Percentiles rank a stretch among this genome's conserved stretches.
Evolutionary conservation across 2,888 invertebrate species (phyloP).

Genomic region (Linnaemya vulpina): DNA sequence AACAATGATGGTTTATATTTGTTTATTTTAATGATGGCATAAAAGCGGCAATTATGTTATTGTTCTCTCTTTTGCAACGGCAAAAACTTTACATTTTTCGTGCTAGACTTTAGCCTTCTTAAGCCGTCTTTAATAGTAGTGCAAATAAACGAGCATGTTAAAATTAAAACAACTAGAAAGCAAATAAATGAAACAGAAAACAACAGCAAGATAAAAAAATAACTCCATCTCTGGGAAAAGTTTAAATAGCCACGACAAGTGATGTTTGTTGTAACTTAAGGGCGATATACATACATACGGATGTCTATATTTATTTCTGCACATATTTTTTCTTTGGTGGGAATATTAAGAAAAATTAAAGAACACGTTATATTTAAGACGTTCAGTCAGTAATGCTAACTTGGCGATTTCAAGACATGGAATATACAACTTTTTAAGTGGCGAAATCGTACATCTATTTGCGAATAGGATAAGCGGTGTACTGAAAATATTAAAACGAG

Average conservation of each 20-base stretch:
- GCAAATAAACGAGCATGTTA: conserved; percentile 53
- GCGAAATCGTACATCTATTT: neutral
- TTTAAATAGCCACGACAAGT: conserved; percentile 60
- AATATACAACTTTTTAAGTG: neutral
- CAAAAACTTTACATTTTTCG: conserved; percentile 31
- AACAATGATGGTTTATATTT: conserved; percentile 57
- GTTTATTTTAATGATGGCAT: conserved; percentile 73
- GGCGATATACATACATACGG: conserved; percentile 5
- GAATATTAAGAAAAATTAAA: conserved; percentile 29
- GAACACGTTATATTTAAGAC: neutral
- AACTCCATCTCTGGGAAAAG: conserved; percentile 43
- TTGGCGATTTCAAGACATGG: neutral
- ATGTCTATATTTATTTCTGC: neutral
- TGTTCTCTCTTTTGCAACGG: conserved; percentile 45
- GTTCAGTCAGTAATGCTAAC: neutral
- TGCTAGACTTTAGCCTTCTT: conserved; percentile 24
- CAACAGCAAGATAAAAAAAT: conserved; percentile 14
- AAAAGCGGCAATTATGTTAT: conserved; percentile 71
- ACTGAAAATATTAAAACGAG: too few relatives aligned
- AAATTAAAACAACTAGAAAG: conserved; percentile 49
- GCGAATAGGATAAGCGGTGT: too few relatives aligned
- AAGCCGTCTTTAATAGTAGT: conserved; percentile 47
- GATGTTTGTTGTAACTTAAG: neutral
- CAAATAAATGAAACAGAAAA: conserved; percentile 33
- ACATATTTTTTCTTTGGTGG: conserved; percentile 35